phyloP scores from a whole-genome alignment of 2,797 vertebrate species.

The Hyperoplus lanceolatus region DNA sequence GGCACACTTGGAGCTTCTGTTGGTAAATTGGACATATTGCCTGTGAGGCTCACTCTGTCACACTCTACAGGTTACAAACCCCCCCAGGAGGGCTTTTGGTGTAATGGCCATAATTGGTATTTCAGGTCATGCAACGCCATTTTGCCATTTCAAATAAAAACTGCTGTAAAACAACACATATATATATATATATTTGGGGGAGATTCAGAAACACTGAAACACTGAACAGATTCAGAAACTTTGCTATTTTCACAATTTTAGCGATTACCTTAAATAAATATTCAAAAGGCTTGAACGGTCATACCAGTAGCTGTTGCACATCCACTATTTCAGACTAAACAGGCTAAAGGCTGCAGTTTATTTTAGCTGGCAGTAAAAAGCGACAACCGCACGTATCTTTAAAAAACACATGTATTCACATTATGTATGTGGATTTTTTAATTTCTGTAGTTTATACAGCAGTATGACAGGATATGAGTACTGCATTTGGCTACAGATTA shows the following conservation, averaged over 20 bases:
- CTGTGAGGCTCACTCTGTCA: not conserved
- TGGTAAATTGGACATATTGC: too few relatives aligned
- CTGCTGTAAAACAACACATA: not conserved
- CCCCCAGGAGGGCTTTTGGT: too few relatives aligned
- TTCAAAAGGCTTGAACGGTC: too few relatives aligned
- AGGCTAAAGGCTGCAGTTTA: not conserved
- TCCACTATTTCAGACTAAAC: not conserved
- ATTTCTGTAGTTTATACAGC: slow-evolving; percentile 17
- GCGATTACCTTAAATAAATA: too few relatives aligned
- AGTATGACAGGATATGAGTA: slow-evolving; percentile 14
- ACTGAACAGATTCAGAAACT: too few relatives aligned
- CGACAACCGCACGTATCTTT: slow-evolving; percentile 3
- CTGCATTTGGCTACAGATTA: slow-evolving; percentile 27
- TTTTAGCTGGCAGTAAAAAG: not conserved
- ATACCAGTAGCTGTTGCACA: not conserved
- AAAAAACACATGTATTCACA: slow-evolving; percentile 19
- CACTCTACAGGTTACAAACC: not conserved
- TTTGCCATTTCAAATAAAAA: not conserved
- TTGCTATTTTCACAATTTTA: too few relatives aligned
- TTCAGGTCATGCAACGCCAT: not conserved
- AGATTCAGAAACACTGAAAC: too few relatives aligned
- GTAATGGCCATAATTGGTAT: not conserved
- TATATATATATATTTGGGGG: too few relatives aligned
- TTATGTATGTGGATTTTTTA: not conserved
- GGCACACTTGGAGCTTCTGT: not conserved